Conservation (phyloP, 37 sponge, comb jelly and placozoan species). For the Geodia barretti region DNA sequence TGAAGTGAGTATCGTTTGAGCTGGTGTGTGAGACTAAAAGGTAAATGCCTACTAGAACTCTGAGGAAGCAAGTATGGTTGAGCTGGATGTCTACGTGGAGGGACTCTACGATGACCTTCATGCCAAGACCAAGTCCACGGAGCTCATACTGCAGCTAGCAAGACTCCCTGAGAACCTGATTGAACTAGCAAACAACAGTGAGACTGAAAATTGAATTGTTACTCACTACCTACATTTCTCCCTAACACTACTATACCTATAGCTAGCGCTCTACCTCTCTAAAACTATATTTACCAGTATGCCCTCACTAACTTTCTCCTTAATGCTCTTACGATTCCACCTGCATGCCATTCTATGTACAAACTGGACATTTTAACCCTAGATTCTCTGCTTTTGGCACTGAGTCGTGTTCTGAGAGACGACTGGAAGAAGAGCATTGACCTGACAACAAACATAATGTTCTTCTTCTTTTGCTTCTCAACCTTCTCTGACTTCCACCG, state of each 20-base stretch:
- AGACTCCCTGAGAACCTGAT: slow-evolving; percentile 93
- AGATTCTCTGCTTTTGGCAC: slow-evolving; percentile 87
- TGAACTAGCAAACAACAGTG: slow-evolving; percentile 77
- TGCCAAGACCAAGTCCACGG: slow-evolving; percentile 81
- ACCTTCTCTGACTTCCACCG: slow-evolving; percentile 91
- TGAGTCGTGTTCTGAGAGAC: slow-evolving; percentile 92
- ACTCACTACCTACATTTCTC: background rate
- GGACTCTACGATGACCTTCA: slow-evolving; percentile 85
- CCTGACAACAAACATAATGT: slow-evolving; percentile 92
- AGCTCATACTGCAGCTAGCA: slow-evolving; percentile 88
- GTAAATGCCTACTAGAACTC: slow-evolving; percentile 17
- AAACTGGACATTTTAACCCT: background rate
- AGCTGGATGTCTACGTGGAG: slow-evolving; percentile 86
- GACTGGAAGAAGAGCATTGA: slow-evolving; percentile 97
- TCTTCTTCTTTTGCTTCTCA: slow-evolving; percentile 96
- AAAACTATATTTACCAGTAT: no score
- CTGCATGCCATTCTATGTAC: no score
- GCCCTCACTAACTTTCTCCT: no score
- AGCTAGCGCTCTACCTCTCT: no score
- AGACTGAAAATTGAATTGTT: background rate
- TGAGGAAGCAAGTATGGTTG: slow-evolving; percentile 79
- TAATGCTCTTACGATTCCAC: no score
- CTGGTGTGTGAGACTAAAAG: background rate
- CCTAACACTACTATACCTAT: background rate
- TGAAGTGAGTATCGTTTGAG: slow-evolving; percentile 27